These are phyloP conservation scores for Holothuria leucospilota DNA, from an alignment of 53 echinoderm and acorn worm species.

Conservation along the genomic window DNA sequence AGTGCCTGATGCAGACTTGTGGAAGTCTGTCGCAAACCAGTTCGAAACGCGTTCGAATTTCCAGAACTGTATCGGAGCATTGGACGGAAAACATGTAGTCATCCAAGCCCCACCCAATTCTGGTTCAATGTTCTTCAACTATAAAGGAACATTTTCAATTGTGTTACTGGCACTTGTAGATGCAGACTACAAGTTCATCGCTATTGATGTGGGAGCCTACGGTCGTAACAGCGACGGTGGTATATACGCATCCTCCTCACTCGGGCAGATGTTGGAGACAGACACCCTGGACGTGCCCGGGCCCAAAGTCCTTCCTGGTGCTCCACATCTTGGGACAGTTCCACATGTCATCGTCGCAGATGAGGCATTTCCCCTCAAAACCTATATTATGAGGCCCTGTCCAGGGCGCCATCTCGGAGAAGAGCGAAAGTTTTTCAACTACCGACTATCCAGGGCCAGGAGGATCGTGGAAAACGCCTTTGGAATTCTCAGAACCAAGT, in stretches of 20 bases:
- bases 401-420: constrained; percentile 30
- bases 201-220: constrained; percentile 63
- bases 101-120: constrained; percentile 52
- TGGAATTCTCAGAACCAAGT: constrained; percentile 57
- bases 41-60: constrained; percentile 59
- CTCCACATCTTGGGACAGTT: constrained; percentile 13
- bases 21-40: constrained; percentile 47
- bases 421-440: constrained; percentile 32
- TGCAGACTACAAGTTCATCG: constrained; percentile 53
- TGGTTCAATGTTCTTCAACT: constrained; percentile 61
- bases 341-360: constrained; percentile 66
- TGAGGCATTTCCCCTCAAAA: constrained; percentile 60
- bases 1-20: constrained; percentile 19
- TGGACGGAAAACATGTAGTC: constrained; percentile 66
- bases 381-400: constrained; percentile 66
- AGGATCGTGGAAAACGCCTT: constrained; percentile 58
- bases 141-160: constrained; percentile 62
- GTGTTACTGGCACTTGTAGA: constrained; percentile 63
- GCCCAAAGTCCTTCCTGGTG: constrained; percentile 32
- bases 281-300: constrained; percentile 24
- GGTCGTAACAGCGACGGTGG: constrained; percentile 60
- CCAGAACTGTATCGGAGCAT: constrained; percentile 62
- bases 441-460: constrained; percentile 52
- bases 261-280: constrained; percentile 34
- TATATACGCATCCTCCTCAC: constrained; percentile 20